Evolutionary conservation across 2,113 vertebrate genomes (phyloP), one percentile per base, ranked within the genome.

Genomic region (Epinephelus lanceolatus): DNA sequence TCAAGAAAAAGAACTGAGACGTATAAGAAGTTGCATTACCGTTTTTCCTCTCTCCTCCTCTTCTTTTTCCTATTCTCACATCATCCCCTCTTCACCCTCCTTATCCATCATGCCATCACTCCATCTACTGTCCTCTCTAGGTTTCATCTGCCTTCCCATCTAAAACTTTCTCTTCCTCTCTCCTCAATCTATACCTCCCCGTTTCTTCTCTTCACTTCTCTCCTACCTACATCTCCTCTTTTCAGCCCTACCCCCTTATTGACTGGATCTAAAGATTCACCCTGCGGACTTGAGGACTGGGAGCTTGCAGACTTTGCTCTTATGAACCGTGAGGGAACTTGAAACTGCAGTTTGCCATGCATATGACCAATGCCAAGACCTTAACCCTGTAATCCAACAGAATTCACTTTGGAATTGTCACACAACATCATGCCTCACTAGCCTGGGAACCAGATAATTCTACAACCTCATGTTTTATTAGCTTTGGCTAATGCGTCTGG

Each of bases 1-100:
- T 76, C 18, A 42, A 68, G 63, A 45, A 81, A 82, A 86, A 47
- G 21, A 83, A 74, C 23, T n/a, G 40, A 0, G 33, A 63, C 14
- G 53, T 51, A 79, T 18, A 10, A 69, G 52, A 83, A 65, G n/a
- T 5, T 11, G 13, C 47, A 40, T 45, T 33, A 18, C 14, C 55
- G 40, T 7, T 63, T 15, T 62, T 51, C 13, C 21, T n/a, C 5
- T 10, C n/a, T 23, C 51, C 9, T 30, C 3, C 9, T 30, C 7
- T 6, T n/a, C 11, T 19, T 17, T 27, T 30, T 30, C 30, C 14
- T 23, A 12, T 30, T 51, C 23, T 71, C 37, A 60, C 18, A 18
- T 57, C 23, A 61, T 25, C 25, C 13, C 25, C 23, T 60, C 69
- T 53, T 57, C 9, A 30, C 30, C 27, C 17, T 8, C 42, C 14